These are phyloP conservation scores for Oncopeltus fasciatus DNA, from an alignment of 1,140 invertebrate genomes.

Conservation along the genomic window DNA sequence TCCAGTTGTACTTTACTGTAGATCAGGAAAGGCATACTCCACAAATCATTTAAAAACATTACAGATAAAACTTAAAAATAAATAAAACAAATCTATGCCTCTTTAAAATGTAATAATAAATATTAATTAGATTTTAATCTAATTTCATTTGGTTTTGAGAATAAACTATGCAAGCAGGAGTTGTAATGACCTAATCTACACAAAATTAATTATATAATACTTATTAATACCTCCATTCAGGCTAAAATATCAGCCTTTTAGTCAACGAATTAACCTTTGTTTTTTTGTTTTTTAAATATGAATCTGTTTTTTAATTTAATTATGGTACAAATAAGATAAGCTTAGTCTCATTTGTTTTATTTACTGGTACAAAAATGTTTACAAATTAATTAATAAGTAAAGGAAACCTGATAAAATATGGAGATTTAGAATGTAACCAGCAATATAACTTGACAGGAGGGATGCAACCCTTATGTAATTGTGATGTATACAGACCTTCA, in stretches of 20 bases:
- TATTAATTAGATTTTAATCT: constrained; percentile 13
- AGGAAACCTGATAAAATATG: constrained; percentile 8
- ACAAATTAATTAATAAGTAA: background rate
- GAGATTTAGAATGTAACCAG: background rate
- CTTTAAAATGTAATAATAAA: constrained; percentile 7
- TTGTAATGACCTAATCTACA: constrained; percentile 12
- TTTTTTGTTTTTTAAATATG: background rate
- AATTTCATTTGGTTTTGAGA: constrained; percentile 13
- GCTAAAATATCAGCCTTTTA: background rate
- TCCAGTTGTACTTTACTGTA: background rate
- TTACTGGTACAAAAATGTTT: constrained; percentile 7
- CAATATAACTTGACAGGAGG: constrained; percentile 4
- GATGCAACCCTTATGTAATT: constrained; percentile 2
- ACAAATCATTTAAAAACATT: background rate
- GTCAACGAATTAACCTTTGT: too few relatives aligned
- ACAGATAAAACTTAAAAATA: background rate
- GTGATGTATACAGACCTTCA: background rate
- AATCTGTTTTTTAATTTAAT: background rate
- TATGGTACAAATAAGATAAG: background rate
- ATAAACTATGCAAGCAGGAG: constrained; percentile 14
- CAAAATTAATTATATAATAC: constrained; percentile 13
- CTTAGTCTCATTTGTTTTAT: background rate
- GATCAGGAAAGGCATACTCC: background rate
- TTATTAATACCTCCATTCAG: constrained; percentile 12
- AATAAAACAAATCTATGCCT: constrained; percentile 1